These are phyloP conservation scores for Yponomeuta plumbellus DNA, from an alignment of 2,888 invertebrate genomes.

Conservation along the genomic window DNA sequence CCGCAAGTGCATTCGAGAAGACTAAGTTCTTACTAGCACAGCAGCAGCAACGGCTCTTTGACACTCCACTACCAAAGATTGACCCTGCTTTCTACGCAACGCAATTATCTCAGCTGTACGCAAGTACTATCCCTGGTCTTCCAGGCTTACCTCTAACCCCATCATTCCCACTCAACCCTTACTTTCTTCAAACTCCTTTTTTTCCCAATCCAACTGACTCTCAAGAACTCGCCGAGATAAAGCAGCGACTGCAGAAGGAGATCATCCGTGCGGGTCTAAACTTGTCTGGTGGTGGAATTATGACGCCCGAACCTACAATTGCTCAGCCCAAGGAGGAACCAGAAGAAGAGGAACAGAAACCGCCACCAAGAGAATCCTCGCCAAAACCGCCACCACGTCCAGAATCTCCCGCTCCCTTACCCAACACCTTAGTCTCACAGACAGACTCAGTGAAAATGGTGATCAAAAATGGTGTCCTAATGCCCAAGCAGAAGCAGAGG, in stretches of 20 bases:
- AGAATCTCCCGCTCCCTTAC: slow-evolving; percentile 70
- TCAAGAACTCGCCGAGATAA: slow-evolving; percentile 80
- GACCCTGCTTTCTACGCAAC: slow-evolving; percentile 79
- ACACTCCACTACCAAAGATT: slow-evolving; percentile 77
- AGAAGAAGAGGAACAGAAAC: slow-evolving; percentile 74
- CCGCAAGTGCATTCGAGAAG: slow-evolving; percentile 68
- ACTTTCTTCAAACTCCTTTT: slow-evolving; percentile 78
- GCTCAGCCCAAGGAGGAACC: slow-evolving; percentile 59
- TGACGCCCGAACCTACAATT: slow-evolving; percentile 53
- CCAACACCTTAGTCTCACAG: slow-evolving; percentile 53
- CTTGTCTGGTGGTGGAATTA: slow-evolving; percentile 82
- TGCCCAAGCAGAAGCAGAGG: slow-evolving; percentile 94
- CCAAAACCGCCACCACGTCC: slow-evolving; percentile 63
- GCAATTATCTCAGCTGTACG: slow-evolving; percentile 78
- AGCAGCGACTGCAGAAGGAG: slow-evolving; percentile 81
- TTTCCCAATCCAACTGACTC: slow-evolving; percentile 74
- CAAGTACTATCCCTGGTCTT: slow-evolving; percentile 72
- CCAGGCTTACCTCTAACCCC: slow-evolving; percentile 74
- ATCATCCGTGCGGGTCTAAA: slow-evolving; percentile 78
- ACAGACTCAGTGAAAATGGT: slow-evolving; percentile 90
- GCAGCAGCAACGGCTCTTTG: slow-evolving; percentile 82
- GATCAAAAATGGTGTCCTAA: slow-evolving; percentile 91
- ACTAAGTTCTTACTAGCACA: slow-evolving; percentile 78
- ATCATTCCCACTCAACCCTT: slow-evolving; percentile 79
- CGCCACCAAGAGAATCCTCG: slow-evolving; percentile 51